Base-by-base conservation (phyloP, 2,888 invertebrate species). In the Biston betularia region DNA sequence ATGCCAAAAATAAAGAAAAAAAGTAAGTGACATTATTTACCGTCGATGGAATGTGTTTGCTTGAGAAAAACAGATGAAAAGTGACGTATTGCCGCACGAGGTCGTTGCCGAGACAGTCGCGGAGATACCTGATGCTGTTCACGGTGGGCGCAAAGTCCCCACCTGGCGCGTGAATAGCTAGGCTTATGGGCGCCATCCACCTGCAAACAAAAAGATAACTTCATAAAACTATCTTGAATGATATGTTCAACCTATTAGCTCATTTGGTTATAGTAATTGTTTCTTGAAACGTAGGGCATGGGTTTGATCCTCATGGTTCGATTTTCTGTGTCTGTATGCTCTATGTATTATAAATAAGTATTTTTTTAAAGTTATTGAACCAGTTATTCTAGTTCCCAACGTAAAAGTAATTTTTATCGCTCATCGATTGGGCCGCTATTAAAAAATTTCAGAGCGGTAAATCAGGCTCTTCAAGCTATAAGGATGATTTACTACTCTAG, bases 1-100 rank as follows among this genome's bases (percentile, higher is more conserved):
- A 11, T 46, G 7, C 11, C 1, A 4, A 35, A 12, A 35, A 35
- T 12, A 6, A 54, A 6, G 24, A 38, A 2, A 42, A 15, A 6
- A 7, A 40, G 7, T 0, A 15, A 15, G 40, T 34, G 3, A 9
- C 15, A 1, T 14, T n/a, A 80, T 86, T 84, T 63, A 93, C 93
- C 80, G 81, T 83, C 70, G 75, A 96, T 64, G 98, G 98, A 85
- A 97, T 96, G 89, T 98, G 97, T 83, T 97, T 97, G 81, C 96
- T 96, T 80, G 97, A 96, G 92, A 98, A 98, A 92, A 97, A 98
- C 61, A 98, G 87, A 87, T 98, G 98, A 94, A 98, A 98, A 72
- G 98, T 97, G 87, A 97, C 97, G 83, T 95, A 96, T 81, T 97
- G 95, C 63, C 95, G 95, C 75, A 98, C 95, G 78, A 97, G 94